A percentile compares a stretch with the other conserved stretches of the same genome.
These are phyloP conservation scores for Zaprionus gabonicus DNA, from an alignment of 1,140 invertebrate species.

Conservation along the genomic window DNA sequence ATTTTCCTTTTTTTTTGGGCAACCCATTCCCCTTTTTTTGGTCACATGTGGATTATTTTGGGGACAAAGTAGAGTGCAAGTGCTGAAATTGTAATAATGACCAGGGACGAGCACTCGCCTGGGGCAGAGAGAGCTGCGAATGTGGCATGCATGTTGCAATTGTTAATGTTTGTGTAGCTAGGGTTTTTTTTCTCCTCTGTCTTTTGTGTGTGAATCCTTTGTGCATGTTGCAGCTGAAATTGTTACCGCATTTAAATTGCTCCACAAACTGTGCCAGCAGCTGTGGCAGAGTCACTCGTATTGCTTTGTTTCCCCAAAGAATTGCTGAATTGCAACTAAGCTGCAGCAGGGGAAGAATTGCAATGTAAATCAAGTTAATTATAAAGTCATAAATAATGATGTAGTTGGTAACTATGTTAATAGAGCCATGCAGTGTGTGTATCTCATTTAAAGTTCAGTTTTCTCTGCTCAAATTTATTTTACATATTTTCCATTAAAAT, in stretches of 20 bases:
- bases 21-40: conserved; percentile 16
- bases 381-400: conserved; percentile 20
- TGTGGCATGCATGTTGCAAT: not conserved
- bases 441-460: no score
- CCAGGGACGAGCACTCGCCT: not conserved
- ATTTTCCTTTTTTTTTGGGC: conserved; percentile 12
- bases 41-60: conserved; percentile 37
- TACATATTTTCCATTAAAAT: not conserved
- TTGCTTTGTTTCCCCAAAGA: conserved; percentile 6
- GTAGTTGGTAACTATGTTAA: not conserved
- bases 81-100: conserved; percentile 45
- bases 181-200: not conserved
- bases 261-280: conserved; percentile 6
- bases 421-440: not conserved
- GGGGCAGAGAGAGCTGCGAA: not conserved
- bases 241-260: conserved; percentile 29
- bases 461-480: no score
- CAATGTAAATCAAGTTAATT: conserved; percentile 14
- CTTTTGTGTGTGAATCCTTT: conserved; percentile 11
- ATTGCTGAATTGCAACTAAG: not conserved
- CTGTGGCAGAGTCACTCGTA: not conserved
- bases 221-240: conserved; percentile 6
- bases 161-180: conserved; percentile 8
- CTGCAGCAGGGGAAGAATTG: not conserved
- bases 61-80: conserved; percentile 36